phyloP scores from a whole-genome alignment of 2,113 vertebrate species.

The Pogona vitticeps region DNA sequence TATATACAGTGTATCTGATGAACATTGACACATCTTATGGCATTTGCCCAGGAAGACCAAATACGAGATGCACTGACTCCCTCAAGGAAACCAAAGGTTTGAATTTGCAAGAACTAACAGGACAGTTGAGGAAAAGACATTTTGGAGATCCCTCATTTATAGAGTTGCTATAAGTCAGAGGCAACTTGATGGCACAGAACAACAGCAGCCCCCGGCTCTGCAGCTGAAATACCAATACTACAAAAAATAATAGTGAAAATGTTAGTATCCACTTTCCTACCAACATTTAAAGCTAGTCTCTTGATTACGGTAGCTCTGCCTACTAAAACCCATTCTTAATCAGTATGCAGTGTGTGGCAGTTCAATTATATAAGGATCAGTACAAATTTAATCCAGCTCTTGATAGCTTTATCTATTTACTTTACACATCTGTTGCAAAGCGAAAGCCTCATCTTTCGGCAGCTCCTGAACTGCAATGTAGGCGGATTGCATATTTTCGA shows the following conservation, averaged over 20 bases:
- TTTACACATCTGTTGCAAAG: slow-evolving; percentile 42
- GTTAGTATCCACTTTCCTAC: background rate
- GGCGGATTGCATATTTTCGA: slow-evolving; percentile 44
- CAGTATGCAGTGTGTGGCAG: background rate
- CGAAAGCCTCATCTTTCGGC: slow-evolving; percentile 44
- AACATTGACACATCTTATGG: too few relatives aligned
- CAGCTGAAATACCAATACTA: background rate
- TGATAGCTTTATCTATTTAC: slow-evolving; percentile 52
- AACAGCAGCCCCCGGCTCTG: background rate
- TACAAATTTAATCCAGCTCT: slow-evolving; percentile 48
- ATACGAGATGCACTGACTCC: too few relatives aligned
- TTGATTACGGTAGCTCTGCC: background rate
- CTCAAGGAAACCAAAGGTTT: too few relatives aligned
- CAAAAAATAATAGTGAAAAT: background rate
- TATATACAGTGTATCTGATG: too few relatives aligned
- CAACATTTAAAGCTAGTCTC: background rate
- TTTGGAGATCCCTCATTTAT: too few relatives aligned
- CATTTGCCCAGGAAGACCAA: too few relatives aligned
- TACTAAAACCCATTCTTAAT: slow-evolving; percentile 29
- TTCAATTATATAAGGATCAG: slow-evolving; percentile 31
- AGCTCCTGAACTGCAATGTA: slow-evolving; percentile 46
- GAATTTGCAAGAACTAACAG: too few relatives aligned
- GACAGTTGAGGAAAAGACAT: too few relatives aligned
- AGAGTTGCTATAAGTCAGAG: too few relatives aligned
- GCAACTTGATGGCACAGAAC: too few relatives aligned